phyloP scores from a whole-genome alignment of 2,113 vertebrate species.

The Dipodomys ordii region DNA sequence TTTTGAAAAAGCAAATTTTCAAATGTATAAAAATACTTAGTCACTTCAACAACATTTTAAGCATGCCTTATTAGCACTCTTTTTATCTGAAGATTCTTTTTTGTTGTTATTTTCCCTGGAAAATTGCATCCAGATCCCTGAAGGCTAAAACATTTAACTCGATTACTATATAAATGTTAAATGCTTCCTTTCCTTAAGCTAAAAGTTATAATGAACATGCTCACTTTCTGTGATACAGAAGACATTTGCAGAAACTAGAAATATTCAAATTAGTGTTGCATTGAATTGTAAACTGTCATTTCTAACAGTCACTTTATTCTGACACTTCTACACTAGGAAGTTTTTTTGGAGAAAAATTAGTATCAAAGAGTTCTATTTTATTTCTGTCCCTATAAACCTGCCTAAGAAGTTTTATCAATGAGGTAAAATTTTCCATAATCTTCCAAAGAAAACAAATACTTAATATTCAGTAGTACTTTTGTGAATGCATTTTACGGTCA shows the following conservation, averaged over 20 bases:
- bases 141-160: conserved; percentile 56
- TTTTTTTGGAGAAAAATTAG: conserved; percentile 53
- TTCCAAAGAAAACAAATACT: conserved; percentile 19
- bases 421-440: background rate
- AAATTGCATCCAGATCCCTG: conserved; percentile 25
- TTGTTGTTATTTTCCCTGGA: conserved; percentile 37
- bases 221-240: conserved; percentile 42
- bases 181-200: conserved; percentile 17
- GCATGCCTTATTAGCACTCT: conserved; percentile 38
- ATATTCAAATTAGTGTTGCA: conserved; percentile 54
- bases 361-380: background rate
- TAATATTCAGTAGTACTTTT: conserved; percentile 10
- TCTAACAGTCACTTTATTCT: conserved; percentile 59
- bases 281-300: conserved; percentile 57
- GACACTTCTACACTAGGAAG: conserved; percentile 57
- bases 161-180: conserved; percentile 64
- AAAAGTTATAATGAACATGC: conserved; percentile 47
- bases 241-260: conserved; percentile 62
- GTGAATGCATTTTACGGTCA: background rate
- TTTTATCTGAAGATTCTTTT: conserved; percentile 35
- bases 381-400: conserved; percentile 9
- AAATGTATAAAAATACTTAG: conserved; percentile 27
- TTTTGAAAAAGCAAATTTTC: conserved; percentile 53
- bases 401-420: background rate
- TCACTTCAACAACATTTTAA: conserved; percentile 58